Conservation (phyloP, 2,888 invertebrate species). For the Anaspis maculata region DNA sequence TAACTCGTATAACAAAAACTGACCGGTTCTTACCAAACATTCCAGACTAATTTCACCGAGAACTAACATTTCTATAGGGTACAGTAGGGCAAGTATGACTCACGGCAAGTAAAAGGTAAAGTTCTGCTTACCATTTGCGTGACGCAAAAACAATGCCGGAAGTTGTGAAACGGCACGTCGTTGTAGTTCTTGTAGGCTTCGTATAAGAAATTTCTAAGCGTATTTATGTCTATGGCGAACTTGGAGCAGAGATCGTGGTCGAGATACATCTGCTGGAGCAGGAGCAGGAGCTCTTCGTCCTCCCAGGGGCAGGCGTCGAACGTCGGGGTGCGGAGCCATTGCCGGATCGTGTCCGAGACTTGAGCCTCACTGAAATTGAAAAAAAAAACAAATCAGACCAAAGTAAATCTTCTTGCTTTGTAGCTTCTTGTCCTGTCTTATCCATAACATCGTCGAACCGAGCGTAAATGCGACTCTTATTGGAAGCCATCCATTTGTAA, state of each 20-base stretch:
- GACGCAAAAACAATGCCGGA: slow-evolving; percentile 80
- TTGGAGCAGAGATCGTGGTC: slow-evolving; percentile 66
- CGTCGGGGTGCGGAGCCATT: slow-evolving; percentile 58
- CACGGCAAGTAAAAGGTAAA: too few species aligned
- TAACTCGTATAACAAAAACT: too few species aligned
- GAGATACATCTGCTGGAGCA: slow-evolving; percentile 74
- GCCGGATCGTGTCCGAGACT: slow-evolving; percentile 53
- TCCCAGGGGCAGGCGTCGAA: slow-evolving; percentile 80
- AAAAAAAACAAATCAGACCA: too few species aligned
- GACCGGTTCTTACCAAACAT: too few species aligned
- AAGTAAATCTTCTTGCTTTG: too few species aligned
- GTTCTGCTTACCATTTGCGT: slow-evolving; percentile 81
- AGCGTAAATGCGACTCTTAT: too few species aligned
- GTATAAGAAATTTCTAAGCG: slow-evolving; percentile 62
- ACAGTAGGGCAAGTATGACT: too few species aligned
- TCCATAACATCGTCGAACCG: too few species aligned
- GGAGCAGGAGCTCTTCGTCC: slow-evolving; percentile 68
- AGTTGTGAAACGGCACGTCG: slow-evolving; percentile 82
- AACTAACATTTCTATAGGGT: too few species aligned
- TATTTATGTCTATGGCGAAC: slow-evolving; percentile 65
- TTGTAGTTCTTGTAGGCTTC: slow-evolving; percentile 75
- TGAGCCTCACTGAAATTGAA: slow-evolving; percentile 56
- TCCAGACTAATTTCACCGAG: too few species aligned
- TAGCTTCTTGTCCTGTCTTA: too few species aligned
- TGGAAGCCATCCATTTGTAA: too few species aligned